Evolutionary conservation across 2,888 invertebrate species (phyloP).

Genomic region (Chelonus formosanus): DNA sequence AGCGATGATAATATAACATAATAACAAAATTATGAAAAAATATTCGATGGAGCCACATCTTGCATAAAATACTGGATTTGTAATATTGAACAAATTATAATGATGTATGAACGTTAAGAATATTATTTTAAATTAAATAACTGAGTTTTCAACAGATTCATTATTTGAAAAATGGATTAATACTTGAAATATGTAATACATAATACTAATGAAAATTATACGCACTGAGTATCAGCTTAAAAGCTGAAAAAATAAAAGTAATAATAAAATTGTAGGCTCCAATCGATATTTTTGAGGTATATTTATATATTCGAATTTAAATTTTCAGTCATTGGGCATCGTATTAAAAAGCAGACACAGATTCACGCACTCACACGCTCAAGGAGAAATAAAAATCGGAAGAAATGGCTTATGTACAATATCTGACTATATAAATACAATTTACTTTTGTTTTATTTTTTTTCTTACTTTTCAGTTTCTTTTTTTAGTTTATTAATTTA

Average conservation of each 20-base stretch:
- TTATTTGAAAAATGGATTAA: no score
- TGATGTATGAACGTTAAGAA: no score
- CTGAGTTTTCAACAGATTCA: no score
- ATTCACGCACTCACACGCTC: conserved; percentile 30
- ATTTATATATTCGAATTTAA: conserved; percentile 38
- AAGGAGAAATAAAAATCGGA: conserved; percentile 44
- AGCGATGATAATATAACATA: no score
- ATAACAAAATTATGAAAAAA: no score
- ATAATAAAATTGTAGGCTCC: conserved; percentile 23
- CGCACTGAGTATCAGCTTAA: no score
- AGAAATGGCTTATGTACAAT: conserved; percentile 46
- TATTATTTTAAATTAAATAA: no score
- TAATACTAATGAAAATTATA: conserved; percentile 10
- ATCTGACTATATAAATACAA: conserved; percentile 39
- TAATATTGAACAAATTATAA: no score
- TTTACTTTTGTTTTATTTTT: conserved; percentile 29
- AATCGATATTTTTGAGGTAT: conserved; percentile 42
- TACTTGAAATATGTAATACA: not conserved
- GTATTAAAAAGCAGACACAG: conserved; percentile 31
- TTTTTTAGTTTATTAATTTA: conserved; percentile 26
- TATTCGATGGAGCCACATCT: no score
- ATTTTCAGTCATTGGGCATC: conserved; percentile 43
- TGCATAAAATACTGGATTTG: no score
- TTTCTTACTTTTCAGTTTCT: conserved; percentile 1
- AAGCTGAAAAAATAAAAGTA: conserved; percentile 20